Evolutionary conservation across 2,113 vertebrate species (phyloP).

Genomic region (Hydrolagus affinis): DNA sequence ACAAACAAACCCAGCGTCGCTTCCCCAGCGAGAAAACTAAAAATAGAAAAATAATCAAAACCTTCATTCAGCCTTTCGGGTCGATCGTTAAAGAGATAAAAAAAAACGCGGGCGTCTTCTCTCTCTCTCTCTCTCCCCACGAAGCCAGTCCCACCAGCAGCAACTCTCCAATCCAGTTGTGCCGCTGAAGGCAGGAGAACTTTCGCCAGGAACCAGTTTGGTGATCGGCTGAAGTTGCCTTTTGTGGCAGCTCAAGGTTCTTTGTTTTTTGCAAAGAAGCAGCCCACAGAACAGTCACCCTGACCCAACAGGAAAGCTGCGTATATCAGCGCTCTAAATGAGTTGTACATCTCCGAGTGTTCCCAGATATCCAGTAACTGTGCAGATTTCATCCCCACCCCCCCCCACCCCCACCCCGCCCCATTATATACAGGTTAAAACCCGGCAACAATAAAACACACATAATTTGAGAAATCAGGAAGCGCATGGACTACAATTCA

Average conservation of each 20-base stretch:
- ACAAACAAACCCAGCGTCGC: not conserved
- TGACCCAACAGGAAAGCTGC: not conserved
- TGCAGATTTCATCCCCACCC: not conserved
- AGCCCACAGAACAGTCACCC: not conserved
- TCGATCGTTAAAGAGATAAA: too few species aligned
- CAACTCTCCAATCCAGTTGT: not conserved
- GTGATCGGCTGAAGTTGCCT: not conserved
- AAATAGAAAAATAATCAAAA: slow-evolving; percentile 14
- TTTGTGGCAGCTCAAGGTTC: too few species aligned
- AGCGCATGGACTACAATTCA: slow-evolving; percentile 7
- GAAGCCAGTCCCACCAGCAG: not conserved
- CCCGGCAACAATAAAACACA: slow-evolving; percentile 10
- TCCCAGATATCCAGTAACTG: not conserved
- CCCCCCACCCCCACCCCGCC: not conserved
- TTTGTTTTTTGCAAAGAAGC: slow-evolving; percentile 3
- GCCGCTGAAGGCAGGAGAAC: not conserved
- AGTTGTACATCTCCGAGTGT: not conserved
- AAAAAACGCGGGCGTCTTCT: not conserved
- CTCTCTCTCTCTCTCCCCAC: not conserved
- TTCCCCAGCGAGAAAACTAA: slow-evolving; percentile 2
- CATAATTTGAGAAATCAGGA: not conserved
- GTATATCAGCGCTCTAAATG: too few species aligned
- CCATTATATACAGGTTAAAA: slow-evolving; percentile 20
- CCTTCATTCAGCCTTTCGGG: too few species aligned
- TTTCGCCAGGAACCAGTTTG: not conserved